Evolutionary conservation across 2,888 invertebrate species (phyloP), one percentile per base, ranked within the genome.

Genomic region (Ormyrus thymus): DNA sequence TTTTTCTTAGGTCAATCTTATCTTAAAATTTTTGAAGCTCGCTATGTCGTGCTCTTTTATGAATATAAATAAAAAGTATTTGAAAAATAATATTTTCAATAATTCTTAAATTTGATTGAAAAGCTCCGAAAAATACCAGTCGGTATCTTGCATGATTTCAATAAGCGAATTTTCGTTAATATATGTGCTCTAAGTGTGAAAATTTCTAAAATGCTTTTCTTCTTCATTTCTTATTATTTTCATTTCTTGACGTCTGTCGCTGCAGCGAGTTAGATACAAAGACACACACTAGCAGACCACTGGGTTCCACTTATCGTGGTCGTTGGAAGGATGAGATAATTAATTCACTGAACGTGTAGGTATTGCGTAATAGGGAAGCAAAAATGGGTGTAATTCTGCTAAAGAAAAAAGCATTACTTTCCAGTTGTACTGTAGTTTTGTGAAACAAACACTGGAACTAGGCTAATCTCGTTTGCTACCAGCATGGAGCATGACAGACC

Each of bases 241-340:
- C 51, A 76, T 78, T 78, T 78, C 46, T 76, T 50, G 11, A 53
- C 56, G 48, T 62, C 50, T 43, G 45, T 61, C 59, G 43, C 43
- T 62, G 58, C 72, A 81, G 81, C 70, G 81, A 81, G 66, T 53
- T 81, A 78, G 81, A 81, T 74, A 83, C 84, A 81, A 85, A 84
- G 82, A 82, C 83, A 72, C 84, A 84, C 80, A 80, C 82, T 79
- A 83, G 83, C 84, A 82, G 85, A 76, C 84, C 85, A 72, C 77
- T 83, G 80, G 83, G 83, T 80, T 84, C 85, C 79, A 82, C 84
- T 81, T 81, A 81, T 76, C 85, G 85, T 83, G 84, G 85, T 43
- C 84, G 83, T 78, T 84, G 84, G 84, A 85, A 85, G 84, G 85
- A 85, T 79, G 84, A 85, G 80, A 83, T 85, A 75, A 84, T 85